Evolutionary conservation across 2,888 invertebrate species (phyloP).

Genomic region (Philereme transversata): DNA sequence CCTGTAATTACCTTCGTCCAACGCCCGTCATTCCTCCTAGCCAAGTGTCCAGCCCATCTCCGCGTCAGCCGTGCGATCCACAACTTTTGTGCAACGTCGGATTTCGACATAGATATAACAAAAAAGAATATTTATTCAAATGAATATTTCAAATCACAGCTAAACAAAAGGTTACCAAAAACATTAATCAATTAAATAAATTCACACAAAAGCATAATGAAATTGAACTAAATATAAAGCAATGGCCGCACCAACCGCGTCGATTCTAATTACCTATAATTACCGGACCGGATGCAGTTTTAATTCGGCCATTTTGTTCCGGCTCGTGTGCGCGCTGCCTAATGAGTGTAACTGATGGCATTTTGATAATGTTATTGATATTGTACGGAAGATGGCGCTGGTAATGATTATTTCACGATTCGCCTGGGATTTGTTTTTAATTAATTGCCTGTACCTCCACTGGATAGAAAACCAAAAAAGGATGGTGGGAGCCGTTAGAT

Average conservation of each 20-base stretch:
- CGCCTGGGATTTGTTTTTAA: slow-evolving; percentile 13
- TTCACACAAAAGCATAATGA: slow-evolving; percentile 40
- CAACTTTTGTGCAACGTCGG: no score
- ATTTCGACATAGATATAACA: no score
- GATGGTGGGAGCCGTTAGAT: no score
- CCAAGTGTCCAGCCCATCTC: no score
- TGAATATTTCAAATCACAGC: no score
- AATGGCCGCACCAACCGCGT: slow-evolving; percentile 55
- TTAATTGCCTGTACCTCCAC: neutral
- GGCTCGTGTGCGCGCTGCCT: slow-evolving; percentile 50
- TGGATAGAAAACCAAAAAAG: no score
- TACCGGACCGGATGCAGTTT: slow-evolving; percentile 74
- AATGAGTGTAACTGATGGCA: slow-evolving; percentile 72
- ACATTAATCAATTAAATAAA: slow-evolving; percentile 29
- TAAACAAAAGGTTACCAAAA: slow-evolving; percentile 5
- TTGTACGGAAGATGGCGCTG: slow-evolving; percentile 42
- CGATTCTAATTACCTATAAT: slow-evolving; percentile 75
- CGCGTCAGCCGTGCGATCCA: no score
- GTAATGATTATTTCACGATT: slow-evolving; percentile 35
- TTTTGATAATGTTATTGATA: slow-evolving; percentile 76
- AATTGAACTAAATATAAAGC: slow-evolving; percentile 59
- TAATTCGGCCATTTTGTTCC: slow-evolving; percentile 72
- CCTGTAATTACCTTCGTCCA: no score
- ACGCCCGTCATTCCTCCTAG: no score
- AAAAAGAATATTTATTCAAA: no score